Base-by-base conservation (phyloP, 2,888 invertebrate species). In the Andrena praecox region DNA sequence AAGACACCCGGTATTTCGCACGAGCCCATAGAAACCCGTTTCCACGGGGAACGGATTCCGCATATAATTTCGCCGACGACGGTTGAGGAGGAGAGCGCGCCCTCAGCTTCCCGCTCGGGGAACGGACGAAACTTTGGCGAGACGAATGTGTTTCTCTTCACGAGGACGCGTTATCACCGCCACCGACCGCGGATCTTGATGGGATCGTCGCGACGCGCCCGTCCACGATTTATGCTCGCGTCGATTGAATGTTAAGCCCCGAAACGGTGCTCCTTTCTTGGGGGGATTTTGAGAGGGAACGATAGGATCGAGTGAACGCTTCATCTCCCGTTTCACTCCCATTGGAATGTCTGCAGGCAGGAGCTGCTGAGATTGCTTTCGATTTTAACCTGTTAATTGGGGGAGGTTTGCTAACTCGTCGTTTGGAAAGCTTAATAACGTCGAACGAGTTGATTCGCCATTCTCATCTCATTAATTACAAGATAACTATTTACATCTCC, bases 1-100 rank as follows among this genome's bases (percentile, higher is more conserved):
- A 93, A 93, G 93, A 92, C 93, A 93, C 91, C 92, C 93, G 92
- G 93, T 92, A 93, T 93, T 93, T 93, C 93, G 93, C 93, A 93
- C 93, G 92, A 92, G 92, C 90, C 91, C 90, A 91, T 91, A 91
- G 86, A 93, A 93, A 93, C 92, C 91, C 90, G 92, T 92, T 93
- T 91, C 91, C 86, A 87, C 84, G 81, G 88, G 89, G 90, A 87
- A 89, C 84, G 90, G 90, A 90, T 90, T 90, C 85, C 89, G 91
- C 90, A 90, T 91, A 91, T 91, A 89, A 93, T 93, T 92, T 91
- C 86, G 89, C 85, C 89, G 89, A 91, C 92, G 88, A 85, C 79
- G 84, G 67, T 83, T 42, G 48, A 20, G 81, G 88, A 74, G 79
- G 82, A 78, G 82, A 79, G 86, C 66, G 54, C 71, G 76, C 68